Evolutionary conservation across 1,140 invertebrate genomes (phyloP), one percentile per base, ranked within the genome.

Genomic region (Ptiloglossa arizonensis): DNA sequence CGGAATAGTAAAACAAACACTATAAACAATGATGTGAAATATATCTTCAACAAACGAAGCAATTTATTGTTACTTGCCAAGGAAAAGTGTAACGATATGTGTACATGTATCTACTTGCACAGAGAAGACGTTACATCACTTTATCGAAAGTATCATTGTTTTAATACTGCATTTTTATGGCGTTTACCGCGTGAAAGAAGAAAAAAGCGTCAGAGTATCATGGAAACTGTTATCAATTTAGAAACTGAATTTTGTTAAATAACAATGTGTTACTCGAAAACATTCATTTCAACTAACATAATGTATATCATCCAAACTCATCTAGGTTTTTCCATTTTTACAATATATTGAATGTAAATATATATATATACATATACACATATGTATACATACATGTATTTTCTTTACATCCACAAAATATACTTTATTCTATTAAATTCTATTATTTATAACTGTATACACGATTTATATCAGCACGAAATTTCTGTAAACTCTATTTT

Each of bases 261-360:
- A 44, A 38, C 41, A 62, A 52, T 68, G 15, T 35, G 52, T 67
- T 67, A 24, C 17, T 77, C 68, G 29, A 52, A 38, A 77, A 32
- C 22, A 77, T 60, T 70, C 29, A 27, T 77, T 73, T 81, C 11
- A 66, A 66, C 24, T 81, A 79, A 78, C 19, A 64, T 9, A 50
- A 79, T 69, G 17, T 59, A 50, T 29, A 56, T 73, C 41, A 79
- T 67, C 68, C 52, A 48, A 52, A 64, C 41, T 67, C 29, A 67
- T 46, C 56, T 64, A 41, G 69, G 15, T 57, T 69, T 81, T 81
- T 71, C 29, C 71, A 75, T 79, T 84, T 84, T 84, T 79, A 84
- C 76, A 67, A 59, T 84, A 82, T 69, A 82, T 73, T 68, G 66
- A 79, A 82, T 83, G 80, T 83, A 83, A 70, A 83, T 57, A 82